phyloP scores from a whole-genome alignment of 2,888 invertebrate genomes.

The Piscicola geometra region DNA sequence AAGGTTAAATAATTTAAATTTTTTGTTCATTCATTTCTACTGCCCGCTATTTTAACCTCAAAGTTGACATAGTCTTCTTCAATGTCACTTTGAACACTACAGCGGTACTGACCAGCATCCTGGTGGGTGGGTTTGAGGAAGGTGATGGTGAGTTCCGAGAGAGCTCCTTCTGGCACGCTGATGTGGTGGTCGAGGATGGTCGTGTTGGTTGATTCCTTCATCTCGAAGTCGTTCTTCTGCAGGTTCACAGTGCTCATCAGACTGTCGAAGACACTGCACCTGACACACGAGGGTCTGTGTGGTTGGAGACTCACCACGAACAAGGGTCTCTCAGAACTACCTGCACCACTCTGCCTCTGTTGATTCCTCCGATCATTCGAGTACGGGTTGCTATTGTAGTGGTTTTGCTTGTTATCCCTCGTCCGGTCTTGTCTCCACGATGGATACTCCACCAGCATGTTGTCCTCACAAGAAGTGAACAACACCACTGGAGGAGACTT shows the following conservation, averaged over 20 bases:
- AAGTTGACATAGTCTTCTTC: constrained; percentile 5
- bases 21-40: background rate
- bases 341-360: background rate
- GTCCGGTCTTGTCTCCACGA: background rate
- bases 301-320: constrained; percentile 13
- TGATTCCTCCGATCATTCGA: background rate
- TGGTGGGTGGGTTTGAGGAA: constrained; percentile 3
- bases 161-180: constrained; percentile 30
- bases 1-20: too few species aligned
- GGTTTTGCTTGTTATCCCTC: background rate
- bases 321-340: background rate
- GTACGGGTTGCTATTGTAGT: background rate
- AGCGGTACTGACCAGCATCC: constrained; percentile 16
- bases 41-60: background rate
- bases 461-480: constrained; percentile 22
- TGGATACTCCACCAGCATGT: background rate
- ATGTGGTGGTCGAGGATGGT: constrained; percentile 14
- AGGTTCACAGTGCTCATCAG: background rate
- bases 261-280: constrained; percentile 27
- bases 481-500: constrained; percentile 7
- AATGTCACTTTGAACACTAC: background rate
- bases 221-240: background rate
- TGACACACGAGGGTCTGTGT: constrained; percentile 20
- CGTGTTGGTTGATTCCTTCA: background rate
- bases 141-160: constrained; percentile 19